phyloP scores from a whole-genome alignment of 2,113 vertebrate species.

The Asarcornis scutulata region DNA sequence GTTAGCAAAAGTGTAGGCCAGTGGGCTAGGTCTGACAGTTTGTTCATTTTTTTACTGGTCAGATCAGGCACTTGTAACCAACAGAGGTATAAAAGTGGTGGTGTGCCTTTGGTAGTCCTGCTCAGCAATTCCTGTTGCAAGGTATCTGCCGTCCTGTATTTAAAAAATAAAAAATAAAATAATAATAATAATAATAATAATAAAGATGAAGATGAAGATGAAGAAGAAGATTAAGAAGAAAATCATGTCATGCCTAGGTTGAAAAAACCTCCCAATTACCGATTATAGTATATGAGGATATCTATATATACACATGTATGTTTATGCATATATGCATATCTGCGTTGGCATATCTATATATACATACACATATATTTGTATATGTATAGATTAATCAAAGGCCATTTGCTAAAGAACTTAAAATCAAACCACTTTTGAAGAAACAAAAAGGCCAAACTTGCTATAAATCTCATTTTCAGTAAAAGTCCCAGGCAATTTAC shows the following conservation, averaged over 20 bases:
- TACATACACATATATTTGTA: background rate
- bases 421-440: background rate
- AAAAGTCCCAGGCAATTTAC: background rate
- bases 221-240: background rate
- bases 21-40: background rate
- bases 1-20: background rate
- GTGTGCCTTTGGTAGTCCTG: fast-evolving
- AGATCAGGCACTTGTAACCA: background rate
- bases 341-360: background rate
- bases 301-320: too few relatives aligned
- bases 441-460: background rate
- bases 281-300: background rate
- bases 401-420: background rate
- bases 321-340: too few relatives aligned
- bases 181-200: too few relatives aligned
- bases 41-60: background rate
- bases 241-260: background rate
- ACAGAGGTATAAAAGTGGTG: fast-evolving
- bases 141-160: background rate
- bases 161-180: background rate
- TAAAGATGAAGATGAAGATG: too few relatives aligned
- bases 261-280: background rate
- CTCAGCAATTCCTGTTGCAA: background rate
- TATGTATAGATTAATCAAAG: background rate
- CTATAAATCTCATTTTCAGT: background rate